Percentiles rank a stretch among this genome's conserved stretches.
Conservation (phyloP, 2,797 vertebrate species). For the Holocentrus rufus region DNA sequence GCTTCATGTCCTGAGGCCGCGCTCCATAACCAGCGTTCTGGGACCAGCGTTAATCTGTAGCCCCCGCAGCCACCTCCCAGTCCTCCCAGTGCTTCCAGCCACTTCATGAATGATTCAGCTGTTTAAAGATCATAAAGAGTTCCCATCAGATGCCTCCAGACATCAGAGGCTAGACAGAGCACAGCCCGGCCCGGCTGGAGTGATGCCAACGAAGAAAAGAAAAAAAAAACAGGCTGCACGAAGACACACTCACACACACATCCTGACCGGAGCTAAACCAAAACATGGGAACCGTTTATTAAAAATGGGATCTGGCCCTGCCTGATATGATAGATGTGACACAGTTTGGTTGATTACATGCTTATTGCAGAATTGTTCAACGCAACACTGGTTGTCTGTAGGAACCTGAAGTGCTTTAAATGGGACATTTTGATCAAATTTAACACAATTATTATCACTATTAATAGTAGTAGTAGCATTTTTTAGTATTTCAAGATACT, state of each 20-base stretch:
- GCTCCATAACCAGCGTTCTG: constrained; percentile 60
- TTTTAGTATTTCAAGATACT: no score
- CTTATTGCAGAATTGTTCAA: no score
- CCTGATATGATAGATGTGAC: no score
- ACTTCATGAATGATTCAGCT: constrained; percentile 70
- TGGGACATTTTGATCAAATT: no score
- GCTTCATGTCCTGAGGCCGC: constrained; percentile 51
- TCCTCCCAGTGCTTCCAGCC: constrained; percentile 22
- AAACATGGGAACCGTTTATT: no score
- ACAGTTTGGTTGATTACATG: no score
- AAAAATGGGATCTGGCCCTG: no score
- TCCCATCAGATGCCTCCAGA: constrained; percentile 58
- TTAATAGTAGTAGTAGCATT: no score
- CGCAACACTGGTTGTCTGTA: no score
- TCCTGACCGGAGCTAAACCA: constrained; percentile 7
- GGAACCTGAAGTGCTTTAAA: no score
- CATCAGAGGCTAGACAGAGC: constrained; percentile 34
- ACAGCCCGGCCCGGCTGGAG: neutral
- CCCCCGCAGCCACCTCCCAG: constrained; percentile 47
- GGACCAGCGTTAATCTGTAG: constrained; percentile 59
- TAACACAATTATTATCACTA: no score
- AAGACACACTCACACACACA: constrained; percentile 23
- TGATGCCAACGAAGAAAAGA: neutral
- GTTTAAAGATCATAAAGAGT: constrained; percentile 62
- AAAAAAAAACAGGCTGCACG: neutral